Evolutionary conservation across 2,888 invertebrate genomes (phyloP).

Genomic region (Limnephilus lunatus): DNA sequence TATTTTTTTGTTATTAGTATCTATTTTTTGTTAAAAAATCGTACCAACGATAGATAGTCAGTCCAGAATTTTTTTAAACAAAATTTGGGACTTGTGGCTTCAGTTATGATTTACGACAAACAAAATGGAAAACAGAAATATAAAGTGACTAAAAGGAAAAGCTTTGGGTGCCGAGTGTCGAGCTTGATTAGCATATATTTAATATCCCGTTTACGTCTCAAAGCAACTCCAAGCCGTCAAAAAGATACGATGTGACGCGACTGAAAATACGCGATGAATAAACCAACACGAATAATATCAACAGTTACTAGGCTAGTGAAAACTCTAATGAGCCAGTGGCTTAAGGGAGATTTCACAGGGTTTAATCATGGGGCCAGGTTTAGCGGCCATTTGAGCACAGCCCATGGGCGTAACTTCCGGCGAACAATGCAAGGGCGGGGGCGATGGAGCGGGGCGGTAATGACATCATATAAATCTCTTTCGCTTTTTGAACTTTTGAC

Average conservation of each 20-base stretch:
- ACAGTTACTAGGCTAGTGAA: conserved; percentile 3
- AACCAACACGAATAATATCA: conserved; percentile 18
- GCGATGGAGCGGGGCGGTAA: conserved; percentile 19
- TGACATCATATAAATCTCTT: conserved; percentile 42
- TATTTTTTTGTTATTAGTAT: too few relatives aligned
- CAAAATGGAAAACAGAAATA: not conserved
- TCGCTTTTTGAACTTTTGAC: conserved; percentile 46
- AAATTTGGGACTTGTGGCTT: not conserved
- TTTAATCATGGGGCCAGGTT: conserved; percentile 17
- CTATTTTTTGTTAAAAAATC: not conserved
- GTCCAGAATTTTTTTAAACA: not conserved
- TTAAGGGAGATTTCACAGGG: conserved; percentile 28
- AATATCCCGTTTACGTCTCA: not conserved
- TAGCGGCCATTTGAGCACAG: not conserved
- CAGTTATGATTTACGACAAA: not conserved
- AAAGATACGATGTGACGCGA: not conserved
- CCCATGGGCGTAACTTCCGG: not conserved
- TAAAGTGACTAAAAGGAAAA: not conserved
- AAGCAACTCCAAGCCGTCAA: not conserved
- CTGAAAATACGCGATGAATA: not conserved
- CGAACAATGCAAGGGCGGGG: not conserved
- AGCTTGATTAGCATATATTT: not conserved
- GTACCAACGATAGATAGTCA: not conserved
- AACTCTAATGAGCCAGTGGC: conserved; percentile 30
- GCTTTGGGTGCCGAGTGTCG: not conserved